Base-by-base conservation (phyloP, 2,888 invertebrate species). In the Caenorhabditis becei region DNA sequence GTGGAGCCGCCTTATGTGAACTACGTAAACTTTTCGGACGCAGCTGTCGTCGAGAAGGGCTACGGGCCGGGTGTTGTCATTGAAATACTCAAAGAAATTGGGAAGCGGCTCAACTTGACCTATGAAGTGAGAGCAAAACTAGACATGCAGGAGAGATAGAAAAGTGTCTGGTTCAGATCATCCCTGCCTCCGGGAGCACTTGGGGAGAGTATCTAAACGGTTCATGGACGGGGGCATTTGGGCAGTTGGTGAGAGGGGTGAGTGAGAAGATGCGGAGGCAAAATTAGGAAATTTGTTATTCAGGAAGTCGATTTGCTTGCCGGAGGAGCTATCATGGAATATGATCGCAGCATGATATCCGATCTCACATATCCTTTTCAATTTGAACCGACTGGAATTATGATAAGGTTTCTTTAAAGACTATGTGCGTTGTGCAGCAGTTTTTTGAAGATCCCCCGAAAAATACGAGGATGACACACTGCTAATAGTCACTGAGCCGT, bases 291-390 rank as follows among this genome's bases (percentile, higher is more conserved):
- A 5, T 3, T 47, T 47, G n/a, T 18, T 18, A 47, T 7, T 7
- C 58, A 88, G 88, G 86, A 89, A 59, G 87, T 87, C 28, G 89
- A 89, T 59, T 85, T 89, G 49, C 67, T 89, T 11, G 89, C 86
- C 0, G 89, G 89, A 1, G 89, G 86, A n/a, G 86, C 89, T n/a
- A 88, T 89, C 14, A 86, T 89, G 85, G 84, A 88, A 49, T 87
- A 84, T 65, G 86, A 87, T 56, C 77, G 88, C 4, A 82, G 85
- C 59, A 47, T 83, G 1, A 84, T 87, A 24, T 78, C 86, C 1
- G 88, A 88, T 72, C 80, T 92, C 83, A 92, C 92, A 5, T 87
- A 86, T 69, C 88, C 88, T 0, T 88, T 89, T 58, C 83, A 88
- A 62, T 88, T 81, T 49, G 87, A 88, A 51, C 79, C 82, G 8